Percentiles rank a stretch among this genome's conserved stretches.
These are phyloP conservation scores for Crossocerus cetratus DNA, from an alignment of 2,888 invertebrate genomes.

Conservation along the genomic window DNA sequence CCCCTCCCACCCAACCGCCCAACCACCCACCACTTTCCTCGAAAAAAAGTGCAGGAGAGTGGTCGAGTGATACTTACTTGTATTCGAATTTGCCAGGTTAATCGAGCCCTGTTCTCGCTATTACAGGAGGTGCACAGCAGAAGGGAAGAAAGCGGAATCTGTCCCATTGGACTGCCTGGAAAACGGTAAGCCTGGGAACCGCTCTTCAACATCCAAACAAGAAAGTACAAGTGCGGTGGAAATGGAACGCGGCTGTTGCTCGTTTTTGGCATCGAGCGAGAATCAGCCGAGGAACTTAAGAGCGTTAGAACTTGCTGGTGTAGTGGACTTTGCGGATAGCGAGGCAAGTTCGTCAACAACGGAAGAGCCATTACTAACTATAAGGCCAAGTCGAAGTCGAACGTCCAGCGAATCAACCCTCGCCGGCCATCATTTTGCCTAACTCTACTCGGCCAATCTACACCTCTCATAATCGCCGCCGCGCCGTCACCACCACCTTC, in stretches of 20 bases:
- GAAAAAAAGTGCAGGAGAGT: too few species aligned
- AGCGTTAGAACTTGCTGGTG: neutral
- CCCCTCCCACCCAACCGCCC: too few species aligned
- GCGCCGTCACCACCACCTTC: too few species aligned
- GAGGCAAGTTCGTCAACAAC: slow-evolving; percentile 47
- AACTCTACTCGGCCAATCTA: too few species aligned
- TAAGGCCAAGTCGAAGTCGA: neutral
- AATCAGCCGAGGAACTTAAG: slow-evolving; percentile 32
- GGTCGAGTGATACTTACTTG: too few species aligned
- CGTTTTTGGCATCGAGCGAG: slow-evolving; percentile 17
- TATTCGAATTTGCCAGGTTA: neutral
- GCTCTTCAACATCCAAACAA: slow-evolving; percentile 56
- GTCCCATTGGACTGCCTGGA: slow-evolving; percentile 70
- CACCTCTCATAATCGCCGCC: too few species aligned
- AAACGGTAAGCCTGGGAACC: slow-evolving; percentile 72
- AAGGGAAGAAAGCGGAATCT: slow-evolving; percentile 58
- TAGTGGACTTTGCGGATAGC: slow-evolving; percentile 11
- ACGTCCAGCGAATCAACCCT: neutral
- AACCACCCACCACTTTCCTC: too few species aligned
- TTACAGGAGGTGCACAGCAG: too few species aligned
- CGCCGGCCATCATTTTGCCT: neutral
- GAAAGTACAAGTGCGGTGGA: slow-evolving; percentile 31
- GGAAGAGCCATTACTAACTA: slow-evolving; percentile 42
- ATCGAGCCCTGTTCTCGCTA: neutral
- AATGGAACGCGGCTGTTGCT: slow-evolving; percentile 18